Evolutionary conservation across 2,888 invertebrate species (phyloP), one percentile per base, ranked within the genome.

Genomic region (Eumerus sabulonum): DNA sequence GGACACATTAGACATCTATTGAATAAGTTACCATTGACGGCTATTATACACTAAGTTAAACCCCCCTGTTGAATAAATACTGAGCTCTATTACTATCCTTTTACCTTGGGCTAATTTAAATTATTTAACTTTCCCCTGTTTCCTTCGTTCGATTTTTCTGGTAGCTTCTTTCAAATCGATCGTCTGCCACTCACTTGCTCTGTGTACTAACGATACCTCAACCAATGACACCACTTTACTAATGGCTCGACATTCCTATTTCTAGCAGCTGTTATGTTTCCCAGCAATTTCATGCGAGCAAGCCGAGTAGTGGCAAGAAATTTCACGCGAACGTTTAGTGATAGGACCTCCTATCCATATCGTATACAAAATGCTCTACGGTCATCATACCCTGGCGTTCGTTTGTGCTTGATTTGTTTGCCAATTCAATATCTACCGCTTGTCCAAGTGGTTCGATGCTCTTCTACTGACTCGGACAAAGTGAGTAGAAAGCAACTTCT

Each of bases 241-340:
- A 40, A 7, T 40, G 3, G 3, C 27, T 27, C n/a, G n/a, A 27
- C 27, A 27, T 27, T 27, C 27, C 2, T 27, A 73, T 62, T 77
- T 77, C 16, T 62, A 84, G 63, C 83, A 84, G 83, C 79, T 82
- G 83, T 71, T 76, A 85, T 85, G 85, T 63, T 84, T 82, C 48
- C 72, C 57, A 82, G 72, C 56, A 82, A 77, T 76, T 83, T 84
- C 18, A 82, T 77, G 56, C 83, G 63, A 66, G 56, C 82, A 53
- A 66, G 82, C 56, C 81, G 81, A 72, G 72, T 81, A 71, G 76
- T 74, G 62, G 66, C 67, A 44, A 57, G n/a, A n/a, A 76, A 66
- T 45, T 40, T 60, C 19, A 27, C 35, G 51, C 79, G 74, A 57
- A 71, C 67, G 71, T 71, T 81, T 70, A 51, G 59, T 45, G 68